Evolutionary conservation across 2,888 invertebrate genomes (phyloP).

Genomic region (Caenorhabditis doughertyi): DNA sequence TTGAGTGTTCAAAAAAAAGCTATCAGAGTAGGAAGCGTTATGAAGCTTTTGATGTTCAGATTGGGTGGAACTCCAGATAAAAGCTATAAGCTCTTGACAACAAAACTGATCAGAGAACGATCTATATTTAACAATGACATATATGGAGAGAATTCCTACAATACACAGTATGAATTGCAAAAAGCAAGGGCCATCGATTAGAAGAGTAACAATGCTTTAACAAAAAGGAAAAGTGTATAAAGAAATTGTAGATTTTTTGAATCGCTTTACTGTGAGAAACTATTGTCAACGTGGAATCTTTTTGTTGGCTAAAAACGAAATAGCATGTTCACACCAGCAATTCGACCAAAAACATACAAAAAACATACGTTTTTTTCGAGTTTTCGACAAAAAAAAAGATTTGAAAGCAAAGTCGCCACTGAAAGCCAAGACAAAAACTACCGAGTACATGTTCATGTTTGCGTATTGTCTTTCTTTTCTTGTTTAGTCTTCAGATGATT

Average conservation of each 20-base stretch:
- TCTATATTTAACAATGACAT: too few species aligned
- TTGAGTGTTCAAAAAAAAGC: too few species aligned
- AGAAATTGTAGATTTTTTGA: conserved; percentile 1
- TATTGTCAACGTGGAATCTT: not conserved
- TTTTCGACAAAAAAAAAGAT: conserved; percentile 20
- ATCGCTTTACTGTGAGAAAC: conserved; percentile 12
- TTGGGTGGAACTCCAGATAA: too few species aligned
- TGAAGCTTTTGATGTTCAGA: too few species aligned
- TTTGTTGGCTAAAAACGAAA: conserved; percentile 11
- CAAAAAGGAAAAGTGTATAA: not conserved
- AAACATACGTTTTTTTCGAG: conserved; percentile 15
- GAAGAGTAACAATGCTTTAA: not conserved
- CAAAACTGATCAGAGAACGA: too few species aligned
- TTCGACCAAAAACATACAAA: conserved; percentile 4
- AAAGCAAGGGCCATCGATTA: too few species aligned
- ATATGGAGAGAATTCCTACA: too few species aligned
- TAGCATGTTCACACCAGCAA: conserved; percentile 15
- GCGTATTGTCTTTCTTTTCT: conserved; percentile 6
- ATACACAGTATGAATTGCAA: too few species aligned
- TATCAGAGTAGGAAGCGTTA: too few species aligned
- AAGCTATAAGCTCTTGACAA: too few species aligned
- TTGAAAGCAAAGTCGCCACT: conserved; percentile 20
- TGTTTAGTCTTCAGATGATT: conserved; percentile 24
- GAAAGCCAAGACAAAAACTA: conserved; percentile 10
- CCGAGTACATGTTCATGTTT: conserved; percentile 48